phyloP scores from a whole-genome alignment of 2,888 invertebrate species.

The Argyresthia goedartella region DNA sequence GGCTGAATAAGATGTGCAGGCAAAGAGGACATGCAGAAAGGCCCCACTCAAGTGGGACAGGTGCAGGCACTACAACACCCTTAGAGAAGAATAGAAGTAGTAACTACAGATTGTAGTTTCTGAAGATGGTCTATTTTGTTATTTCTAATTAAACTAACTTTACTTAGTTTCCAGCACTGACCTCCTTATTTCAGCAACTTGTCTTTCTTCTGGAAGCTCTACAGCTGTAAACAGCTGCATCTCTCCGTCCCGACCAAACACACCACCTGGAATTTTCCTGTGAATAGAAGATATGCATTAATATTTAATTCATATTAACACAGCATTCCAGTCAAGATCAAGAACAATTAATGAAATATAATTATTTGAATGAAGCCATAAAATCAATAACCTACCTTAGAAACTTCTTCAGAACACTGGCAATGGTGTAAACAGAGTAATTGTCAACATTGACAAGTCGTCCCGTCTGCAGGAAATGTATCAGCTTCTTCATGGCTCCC shows the following conservation, averaged over 20 bases:
- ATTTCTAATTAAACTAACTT: too few species aligned
- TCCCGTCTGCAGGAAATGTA: constrained; percentile 91
- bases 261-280: constrained; percentile 95
- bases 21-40: too few species aligned
- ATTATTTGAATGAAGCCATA: too few species aligned
- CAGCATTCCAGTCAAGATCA: too few species aligned
- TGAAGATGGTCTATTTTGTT: too few species aligned
- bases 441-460: constrained; percentile 93
- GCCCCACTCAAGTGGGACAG: too few species aligned
- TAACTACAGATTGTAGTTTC: too few species aligned
- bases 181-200: constrained; percentile 94
- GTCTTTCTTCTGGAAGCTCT: constrained; percentile 85
- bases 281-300: not conserved
- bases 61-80: too few species aligned
- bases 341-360: too few species aligned
- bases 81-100: too few species aligned
- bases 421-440: constrained; percentile 97
- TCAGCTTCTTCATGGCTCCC: constrained; percentile 93
- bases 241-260: constrained; percentile 94
- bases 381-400: constrained; percentile 62
- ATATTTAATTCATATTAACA: too few species aligned
- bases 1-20: too few species aligned
- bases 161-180: constrained; percentile 47
- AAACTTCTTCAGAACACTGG: constrained; percentile 98
- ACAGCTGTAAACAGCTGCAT: constrained; percentile 90